These are phyloP conservation scores for Ondatra zibethicus DNA, from an alignment of 2,113 vertebrate genomes.

Conservation along the genomic window DNA sequence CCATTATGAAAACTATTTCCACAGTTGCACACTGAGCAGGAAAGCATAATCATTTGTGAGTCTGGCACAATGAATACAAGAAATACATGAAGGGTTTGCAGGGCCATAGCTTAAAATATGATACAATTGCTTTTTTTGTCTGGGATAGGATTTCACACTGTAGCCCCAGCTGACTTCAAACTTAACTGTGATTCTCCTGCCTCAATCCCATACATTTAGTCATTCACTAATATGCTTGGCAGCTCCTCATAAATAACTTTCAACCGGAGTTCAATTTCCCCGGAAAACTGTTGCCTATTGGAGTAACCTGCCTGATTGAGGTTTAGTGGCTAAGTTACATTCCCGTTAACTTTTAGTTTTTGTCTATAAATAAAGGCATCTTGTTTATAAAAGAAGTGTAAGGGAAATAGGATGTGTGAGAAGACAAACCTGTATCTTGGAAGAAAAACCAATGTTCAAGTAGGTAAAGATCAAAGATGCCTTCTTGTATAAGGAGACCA, in stretches of 20 bases:
- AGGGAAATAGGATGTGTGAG: neutral
- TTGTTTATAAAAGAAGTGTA: neutral
- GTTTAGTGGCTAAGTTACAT: neutral
- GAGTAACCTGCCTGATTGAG: neutral
- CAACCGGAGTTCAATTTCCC: neutral
- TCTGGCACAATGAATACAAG: neutral
- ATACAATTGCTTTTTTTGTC: neutral
- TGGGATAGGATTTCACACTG: neutral
- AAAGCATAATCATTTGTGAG: neutral
- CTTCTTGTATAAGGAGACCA: neutral
- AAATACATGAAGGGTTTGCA: neutral
- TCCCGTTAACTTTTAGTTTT: neutral
- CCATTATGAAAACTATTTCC: neutral
- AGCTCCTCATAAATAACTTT: neutral
- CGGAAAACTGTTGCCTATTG: neutral
- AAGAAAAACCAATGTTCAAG: neutral
- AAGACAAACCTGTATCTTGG: neutral
- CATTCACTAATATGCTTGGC: neutral
- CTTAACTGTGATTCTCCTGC: neutral
- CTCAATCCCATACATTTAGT: neutral
- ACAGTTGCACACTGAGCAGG: neutral
- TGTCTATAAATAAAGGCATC: neutral
- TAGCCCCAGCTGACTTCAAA: neutral
- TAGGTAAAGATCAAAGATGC: neutral
- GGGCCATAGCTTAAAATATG: conserved; percentile 1